phyloP scores from a whole-genome alignment of 1,140 invertebrate genomes.

The Bombus cullumanus region DNA sequence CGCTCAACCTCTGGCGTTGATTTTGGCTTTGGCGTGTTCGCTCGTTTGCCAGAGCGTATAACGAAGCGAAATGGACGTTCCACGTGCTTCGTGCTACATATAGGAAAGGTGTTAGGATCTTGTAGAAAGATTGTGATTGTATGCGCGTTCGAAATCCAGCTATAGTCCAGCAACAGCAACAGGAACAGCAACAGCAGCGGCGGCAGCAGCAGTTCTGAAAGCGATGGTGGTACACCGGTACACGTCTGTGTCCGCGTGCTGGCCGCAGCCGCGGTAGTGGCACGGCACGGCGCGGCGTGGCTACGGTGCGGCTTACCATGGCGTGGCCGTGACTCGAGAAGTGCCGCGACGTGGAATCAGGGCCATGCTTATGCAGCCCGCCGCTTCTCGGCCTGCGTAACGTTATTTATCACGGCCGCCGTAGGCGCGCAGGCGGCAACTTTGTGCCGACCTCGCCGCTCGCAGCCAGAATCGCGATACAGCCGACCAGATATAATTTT shows the following conservation, averaged over 20 bases:
- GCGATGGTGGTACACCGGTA: background rate
- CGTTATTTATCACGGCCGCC: slow-evolving; percentile 78
- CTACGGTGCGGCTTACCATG: background rate
- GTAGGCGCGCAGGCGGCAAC: slow-evolving; percentile 70
- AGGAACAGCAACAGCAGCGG: background rate
- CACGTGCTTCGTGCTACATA: background rate
- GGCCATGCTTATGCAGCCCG: slow-evolving; percentile 34
- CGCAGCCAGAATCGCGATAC: slow-evolving; percentile 72
- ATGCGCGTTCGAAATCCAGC: background rate
- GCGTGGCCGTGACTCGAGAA: slow-evolving; percentile 31
- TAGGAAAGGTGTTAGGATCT: slow-evolving; percentile 32
- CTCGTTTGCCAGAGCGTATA: slow-evolving; percentile 5
- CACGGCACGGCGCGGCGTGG: background rate
- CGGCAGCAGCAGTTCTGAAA: background rate
- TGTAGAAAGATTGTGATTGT: slow-evolving; percentile 28
- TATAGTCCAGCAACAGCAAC: background rate
- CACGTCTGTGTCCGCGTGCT: background rate
- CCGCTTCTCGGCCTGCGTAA: slow-evolving; percentile 39
- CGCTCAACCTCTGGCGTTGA: slow-evolving; percentile 21
- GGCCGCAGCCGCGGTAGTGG: background rate
- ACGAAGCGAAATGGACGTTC: slow-evolving; percentile 1
- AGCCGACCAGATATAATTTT: slow-evolving; percentile 77
- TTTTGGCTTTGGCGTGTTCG: slow-evolving; percentile 7
- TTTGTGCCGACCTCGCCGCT: slow-evolving; percentile 68
- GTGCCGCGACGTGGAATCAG: slow-evolving; percentile 23